Evolutionary conservation across 2,113 vertebrate genomes (phyloP).

Genomic region (Cygnus buccinator): DNA sequence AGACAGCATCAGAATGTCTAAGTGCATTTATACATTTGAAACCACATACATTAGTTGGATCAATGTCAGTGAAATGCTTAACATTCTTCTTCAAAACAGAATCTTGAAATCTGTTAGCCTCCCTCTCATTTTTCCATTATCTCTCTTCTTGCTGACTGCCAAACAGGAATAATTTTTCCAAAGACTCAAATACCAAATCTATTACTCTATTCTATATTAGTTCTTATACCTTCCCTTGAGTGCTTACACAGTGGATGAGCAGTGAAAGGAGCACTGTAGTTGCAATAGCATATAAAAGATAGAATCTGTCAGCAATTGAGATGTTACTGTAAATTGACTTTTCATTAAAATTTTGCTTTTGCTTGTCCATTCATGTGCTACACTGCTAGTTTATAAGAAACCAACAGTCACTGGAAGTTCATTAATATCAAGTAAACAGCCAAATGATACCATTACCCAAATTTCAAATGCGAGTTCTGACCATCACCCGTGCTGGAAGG

Average conservation of each 20-base stretch:
- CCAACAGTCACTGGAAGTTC: slow-evolving; percentile 31
- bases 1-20: neutral
- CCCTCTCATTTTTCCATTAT: slow-evolving; percentile 29
- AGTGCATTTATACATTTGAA: slow-evolving; percentile 21
- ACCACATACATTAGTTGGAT: slow-evolving; percentile 24
- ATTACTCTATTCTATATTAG: neutral
- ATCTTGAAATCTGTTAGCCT: slow-evolving; percentile 41
- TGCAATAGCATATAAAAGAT: neutral
- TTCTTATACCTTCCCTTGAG: neutral
- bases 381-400: neutral
- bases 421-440: slow-evolving; percentile 32
- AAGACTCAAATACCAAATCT: slow-evolving; percentile 10
- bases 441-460: slow-evolving; percentile 28
- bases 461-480: slow-evolving; percentile 36
- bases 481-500: neutral
- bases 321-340: neutral
- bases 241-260: neutral
- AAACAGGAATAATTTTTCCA: slow-evolving; percentile 15
- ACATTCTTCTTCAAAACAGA: slow-evolving; percentile 32
- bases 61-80: slow-evolving; percentile 8
- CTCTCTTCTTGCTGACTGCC: slow-evolving; percentile 32
- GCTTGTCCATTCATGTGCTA: neutral
- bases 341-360: neutral
- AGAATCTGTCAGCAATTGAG: neutral
- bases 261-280: neutral